Evolutionary conservation across 2,888 invertebrate species (phyloP).

Genomic region (Campoplex nolae): DNA sequence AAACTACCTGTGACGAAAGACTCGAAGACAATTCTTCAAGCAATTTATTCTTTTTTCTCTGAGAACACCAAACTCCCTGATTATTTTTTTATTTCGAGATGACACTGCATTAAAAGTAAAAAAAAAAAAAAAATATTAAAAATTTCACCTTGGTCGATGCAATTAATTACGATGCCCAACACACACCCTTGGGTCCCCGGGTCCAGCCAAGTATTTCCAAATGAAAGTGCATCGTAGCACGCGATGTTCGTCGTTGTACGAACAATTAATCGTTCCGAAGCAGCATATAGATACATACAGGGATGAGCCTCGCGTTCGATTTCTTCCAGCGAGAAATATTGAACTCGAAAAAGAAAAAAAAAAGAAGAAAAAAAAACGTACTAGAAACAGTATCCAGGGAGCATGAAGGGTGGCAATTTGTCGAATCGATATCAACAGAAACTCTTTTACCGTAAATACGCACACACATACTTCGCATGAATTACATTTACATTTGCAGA

Average conservation of each 20-base stretch:
- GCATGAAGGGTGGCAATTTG: conserved; percentile 55
- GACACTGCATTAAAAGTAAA: neutral
- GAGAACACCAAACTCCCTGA: neutral
- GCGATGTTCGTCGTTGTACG: conserved; percentile 9
- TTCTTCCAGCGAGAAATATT: conserved; percentile 19
- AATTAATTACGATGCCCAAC: conserved; percentile 13
- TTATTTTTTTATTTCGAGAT: neutral
- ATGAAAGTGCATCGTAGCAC: conserved; percentile 16
- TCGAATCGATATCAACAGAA: conserved; percentile 56
- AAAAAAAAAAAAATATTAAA: neutral
- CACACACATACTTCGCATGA: neutral
- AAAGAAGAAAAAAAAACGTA: conserved; percentile 11
- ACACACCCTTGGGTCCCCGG: neutral
- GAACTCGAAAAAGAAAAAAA: neutral
- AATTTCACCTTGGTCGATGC: neutral
- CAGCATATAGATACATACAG: neutral
- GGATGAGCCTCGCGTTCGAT: conserved; percentile 6
- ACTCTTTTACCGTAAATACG: conserved; percentile 36
- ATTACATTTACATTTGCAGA: neutral
- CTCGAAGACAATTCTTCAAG: neutral
- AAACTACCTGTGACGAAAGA: conserved; percentile 2
- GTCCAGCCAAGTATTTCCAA: conserved; percentile 4
- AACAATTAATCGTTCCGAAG: conserved; percentile 30
- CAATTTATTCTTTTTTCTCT: too few relatives aligned
- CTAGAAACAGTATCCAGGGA: conserved; percentile 27